Evolutionary conservation across 2,888 invertebrate genomes (phyloP), one percentile per base, ranked within the genome.

Genomic region (Luperina testacea): DNA sequence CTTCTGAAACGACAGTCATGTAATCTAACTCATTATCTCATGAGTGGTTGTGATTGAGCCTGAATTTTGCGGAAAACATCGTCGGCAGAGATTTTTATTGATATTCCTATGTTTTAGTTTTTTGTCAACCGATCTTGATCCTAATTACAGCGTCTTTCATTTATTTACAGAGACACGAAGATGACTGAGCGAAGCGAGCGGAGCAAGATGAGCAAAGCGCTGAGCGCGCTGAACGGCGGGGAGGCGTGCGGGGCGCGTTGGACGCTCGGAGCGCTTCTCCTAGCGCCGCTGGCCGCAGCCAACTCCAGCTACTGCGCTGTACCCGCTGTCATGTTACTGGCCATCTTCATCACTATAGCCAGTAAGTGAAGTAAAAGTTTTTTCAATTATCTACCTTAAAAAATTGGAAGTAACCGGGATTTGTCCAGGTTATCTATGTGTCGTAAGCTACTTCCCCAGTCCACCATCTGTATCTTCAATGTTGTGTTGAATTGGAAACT

Each of bases 221-320:
- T 95, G 77, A 90, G 90, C 77, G 93, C 93, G 59, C 91, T 96
- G 51, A 90, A 91, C 64, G 94, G 95, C 45, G 94, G 95, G 9
- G 96, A 96, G 80, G 97, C 95, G 4, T 96, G 95, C 84, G 96
- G 94, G 65, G 97, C 95, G 72, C 96, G 97, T 13, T 97, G 97
- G 97, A 97, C 97, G 6, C 95, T 97, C 24, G 97, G 97, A 3
- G 96, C 97, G 9, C 93, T 97, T 20, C 95, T 97, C 78, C 93
- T 97, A 79, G 97, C 97, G 1, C 97, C 97, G 4, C 94, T 97
- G 59, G 97, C 97, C 2, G 97, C 97, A 3, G 97, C 97, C 75
- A 97, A 97, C 92, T 97, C 97, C 80, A 97, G 97, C 87, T 97
- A 97, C 87, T 97, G 97, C 83, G 97, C 97, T 0, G 95, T 97